Evolutionary conservation across 2,888 invertebrate species (phyloP).

Genomic region (Melinopterus prodromus): DNA sequence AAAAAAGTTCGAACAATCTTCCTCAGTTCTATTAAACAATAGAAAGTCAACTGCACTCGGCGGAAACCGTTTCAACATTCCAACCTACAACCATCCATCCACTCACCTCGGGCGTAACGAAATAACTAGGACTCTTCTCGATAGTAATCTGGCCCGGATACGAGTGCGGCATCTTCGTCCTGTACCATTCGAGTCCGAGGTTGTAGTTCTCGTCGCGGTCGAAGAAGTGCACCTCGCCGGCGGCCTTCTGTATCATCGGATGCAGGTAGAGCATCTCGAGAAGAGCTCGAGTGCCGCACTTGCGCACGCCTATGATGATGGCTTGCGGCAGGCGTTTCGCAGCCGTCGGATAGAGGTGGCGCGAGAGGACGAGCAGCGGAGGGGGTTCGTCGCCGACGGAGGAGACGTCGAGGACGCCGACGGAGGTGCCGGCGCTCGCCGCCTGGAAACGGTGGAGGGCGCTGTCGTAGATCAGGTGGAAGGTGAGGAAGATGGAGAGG

Average conservation of each 20-base stretch:
- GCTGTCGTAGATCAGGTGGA: slow-evolving; percentile 86
- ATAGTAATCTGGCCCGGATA: slow-evolving; percentile 92
- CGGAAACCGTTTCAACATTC: background rate
- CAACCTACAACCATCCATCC: slow-evolving; percentile 19
- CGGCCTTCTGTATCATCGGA: slow-evolving; percentile 90
- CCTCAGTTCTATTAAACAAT: no score
- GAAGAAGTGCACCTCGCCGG: slow-evolving; percentile 97
- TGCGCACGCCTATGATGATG: slow-evolving; percentile 87
- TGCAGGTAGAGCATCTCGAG: slow-evolving; percentile 96
- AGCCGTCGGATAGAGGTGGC: slow-evolving; percentile 63
- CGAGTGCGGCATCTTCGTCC: slow-evolving; percentile 93
- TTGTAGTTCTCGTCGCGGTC: slow-evolving; percentile 94
- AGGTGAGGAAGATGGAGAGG: slow-evolving; percentile 83
- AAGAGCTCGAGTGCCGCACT: slow-evolving; percentile 95
- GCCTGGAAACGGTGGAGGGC: slow-evolving; percentile 82
- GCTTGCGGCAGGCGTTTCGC: slow-evolving; percentile 71
- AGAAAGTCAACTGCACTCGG: no score
- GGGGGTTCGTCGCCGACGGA: slow-evolving; percentile 55
- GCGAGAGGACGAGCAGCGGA: slow-evolving; percentile 58
- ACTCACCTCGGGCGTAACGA: slow-evolving; percentile 91
- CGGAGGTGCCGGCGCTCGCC: slow-evolving; percentile 59
- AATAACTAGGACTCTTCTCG: slow-evolving; percentile 98
- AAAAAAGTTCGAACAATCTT: no score
- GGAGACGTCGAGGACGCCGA: slow-evolving; percentile 50
- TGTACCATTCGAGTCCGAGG: slow-evolving; percentile 94